phyloP scores from a whole-genome alignment of 2,888 invertebrate genomes.

The Drosophila anceps region DNA sequence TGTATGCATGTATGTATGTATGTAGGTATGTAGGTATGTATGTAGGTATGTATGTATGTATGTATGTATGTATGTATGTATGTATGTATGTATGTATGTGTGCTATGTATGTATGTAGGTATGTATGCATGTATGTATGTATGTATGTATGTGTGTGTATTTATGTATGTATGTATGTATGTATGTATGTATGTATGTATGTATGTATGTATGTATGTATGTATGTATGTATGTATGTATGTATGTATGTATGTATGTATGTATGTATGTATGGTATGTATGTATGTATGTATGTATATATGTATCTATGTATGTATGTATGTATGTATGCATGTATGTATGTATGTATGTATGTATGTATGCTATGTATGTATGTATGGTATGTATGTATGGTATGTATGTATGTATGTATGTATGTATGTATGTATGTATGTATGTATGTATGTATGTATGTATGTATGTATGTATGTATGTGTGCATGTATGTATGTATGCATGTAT shows the following conservation, averaged over 20 bases:
- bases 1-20: background rate
- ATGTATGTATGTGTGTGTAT: too few species aligned
- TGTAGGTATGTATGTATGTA: background rate
- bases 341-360: background rate
- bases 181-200: background rate
- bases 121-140: background rate
- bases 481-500: too few species aligned
- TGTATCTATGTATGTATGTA: background rate
- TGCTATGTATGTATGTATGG: background rate
- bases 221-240: background rate
- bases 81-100: background rate
- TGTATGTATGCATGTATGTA: too few species aligned
- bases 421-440: background rate
- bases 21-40: too few species aligned
- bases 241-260: background rate
- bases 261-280: background rate
- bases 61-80: background rate
- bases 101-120: too few species aligned
- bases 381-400: background rate
- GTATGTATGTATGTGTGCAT: background rate
- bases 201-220: background rate
- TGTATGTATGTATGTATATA: background rate
- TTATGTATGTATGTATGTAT: background rate
- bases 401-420: background rate
- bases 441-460: background rate